Evolutionary conservation across 2,888 invertebrate genomes (phyloP).

Genomic region (Archips xylosteana): DNA sequence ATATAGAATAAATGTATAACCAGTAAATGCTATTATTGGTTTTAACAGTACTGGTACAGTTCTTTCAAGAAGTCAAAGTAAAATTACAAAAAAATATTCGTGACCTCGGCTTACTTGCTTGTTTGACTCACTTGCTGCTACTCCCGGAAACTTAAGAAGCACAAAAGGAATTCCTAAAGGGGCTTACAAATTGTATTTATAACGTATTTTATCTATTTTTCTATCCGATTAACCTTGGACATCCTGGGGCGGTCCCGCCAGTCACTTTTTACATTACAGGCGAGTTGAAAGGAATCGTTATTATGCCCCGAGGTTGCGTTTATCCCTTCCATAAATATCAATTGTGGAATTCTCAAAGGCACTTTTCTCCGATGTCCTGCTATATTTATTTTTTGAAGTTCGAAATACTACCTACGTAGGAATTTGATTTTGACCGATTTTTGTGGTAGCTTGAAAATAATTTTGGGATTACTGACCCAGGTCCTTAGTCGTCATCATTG

Average conservation of each 20-base stretch:
- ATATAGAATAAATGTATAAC: too few species aligned
- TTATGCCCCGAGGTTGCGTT: slow-evolving; percentile 18
- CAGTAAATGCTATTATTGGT: too few species aligned
- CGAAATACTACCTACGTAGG: neutral
- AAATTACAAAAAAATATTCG: too few species aligned
- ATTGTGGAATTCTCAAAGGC: slow-evolving; percentile 10
- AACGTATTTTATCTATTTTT: slow-evolving; percentile 9
- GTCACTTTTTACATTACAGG: slow-evolving; percentile 6
- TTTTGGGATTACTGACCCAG: too few species aligned
- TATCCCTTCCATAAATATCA: slow-evolving; percentile 12
- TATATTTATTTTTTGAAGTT: neutral
- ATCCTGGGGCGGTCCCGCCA: neutral
- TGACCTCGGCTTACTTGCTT: too few species aligned
- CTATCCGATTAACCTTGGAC: slow-evolving; percentile 5
- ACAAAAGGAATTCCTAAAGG: neutral
- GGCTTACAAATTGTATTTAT: neutral
- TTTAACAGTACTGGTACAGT: too few species aligned
- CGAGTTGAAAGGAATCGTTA: slow-evolving; percentile 11
- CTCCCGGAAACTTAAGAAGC: neutral
- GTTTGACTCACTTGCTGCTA: neutral
- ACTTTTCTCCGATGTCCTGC: neutral
- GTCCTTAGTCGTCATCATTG: too few species aligned
- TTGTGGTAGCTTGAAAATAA: neutral
- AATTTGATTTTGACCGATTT: neutral
- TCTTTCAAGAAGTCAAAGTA: too few species aligned